Base-by-base conservation (phyloP, 2,797 vertebrate species). In the Platyrinchus mystaceus region DNA sequence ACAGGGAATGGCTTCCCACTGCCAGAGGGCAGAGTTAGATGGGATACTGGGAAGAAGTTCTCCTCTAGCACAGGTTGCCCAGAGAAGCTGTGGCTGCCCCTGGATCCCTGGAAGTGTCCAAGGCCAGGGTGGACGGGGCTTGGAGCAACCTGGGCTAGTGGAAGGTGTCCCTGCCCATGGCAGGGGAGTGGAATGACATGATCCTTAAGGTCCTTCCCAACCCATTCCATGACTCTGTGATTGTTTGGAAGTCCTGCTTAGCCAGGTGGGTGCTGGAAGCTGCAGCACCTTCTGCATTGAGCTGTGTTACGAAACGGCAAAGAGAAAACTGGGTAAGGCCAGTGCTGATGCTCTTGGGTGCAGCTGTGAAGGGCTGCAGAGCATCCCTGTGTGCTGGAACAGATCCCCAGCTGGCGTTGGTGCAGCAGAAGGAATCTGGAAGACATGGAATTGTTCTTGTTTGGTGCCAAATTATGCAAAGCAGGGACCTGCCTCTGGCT, bases 401-500 rank as follows among this genome's bases (percentile, higher is more conserved):
- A 52, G 76, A 50, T 91, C 70, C 58, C 30, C 27, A 58, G 79
- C 92, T 93, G 85, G 36, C 14, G 2, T 8, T 74, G 79, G 82
- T 89, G 90, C 8, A 0, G 83, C 79, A 77, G 83, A 14, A 94
- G 76, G 90, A 87, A 80, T 95, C 83, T 87, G 76, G 85, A 90
- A 93, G 90, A 67, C 83, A 21, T 58, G 24, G 84, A 90, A 53
- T 86, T 71, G 69, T 81, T 90, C 85, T 55, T 37, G 37, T 46
- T 71, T 62, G 74, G 46, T 93, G 95, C 95, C 90, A 85, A 86
- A 63, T 63, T 21, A 37, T 58, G 88, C 80, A 84, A n/a, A 88
- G 76, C 63, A 30, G 32, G 20, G 60, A 60, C 76, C 83, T 90
- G 86, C 92, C 66, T 52, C 86, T 92, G 90, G 88, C 94, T 96